Conservation (phyloP, 2,113 vertebrate species). For the Actinemys pallida region DNA sequence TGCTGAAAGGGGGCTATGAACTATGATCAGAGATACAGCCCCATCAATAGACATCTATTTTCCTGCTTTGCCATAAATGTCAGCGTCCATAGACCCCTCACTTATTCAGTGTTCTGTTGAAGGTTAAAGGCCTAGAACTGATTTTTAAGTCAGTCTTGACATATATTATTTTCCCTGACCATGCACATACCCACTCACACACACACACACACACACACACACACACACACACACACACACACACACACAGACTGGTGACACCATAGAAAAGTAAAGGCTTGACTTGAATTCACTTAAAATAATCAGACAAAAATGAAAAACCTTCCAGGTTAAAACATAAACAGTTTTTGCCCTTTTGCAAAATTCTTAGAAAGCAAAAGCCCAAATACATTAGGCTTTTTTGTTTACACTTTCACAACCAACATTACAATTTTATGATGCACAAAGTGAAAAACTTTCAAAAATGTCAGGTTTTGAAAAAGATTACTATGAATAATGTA, state of each 20-base stretch:
- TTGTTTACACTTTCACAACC: conserved; percentile 31
- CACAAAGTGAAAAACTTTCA: conserved; percentile 74
- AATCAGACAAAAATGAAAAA: conserved; percentile 21
- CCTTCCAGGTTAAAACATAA: neutral
- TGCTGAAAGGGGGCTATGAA: conserved; percentile 84
- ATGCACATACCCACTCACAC: neutral
- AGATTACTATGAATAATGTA: conserved; percentile 87
- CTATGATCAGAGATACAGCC: conserved; percentile 85
- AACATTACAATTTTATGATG: conserved; percentile 48
- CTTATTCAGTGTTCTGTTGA: conserved; percentile 81
- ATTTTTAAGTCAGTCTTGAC: conserved; percentile 80
- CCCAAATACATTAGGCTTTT: neutral
- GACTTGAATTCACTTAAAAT: conserved; percentile 26
- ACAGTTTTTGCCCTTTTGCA: neutral
- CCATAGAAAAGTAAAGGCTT: conserved; percentile 18
- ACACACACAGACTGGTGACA: neutral
- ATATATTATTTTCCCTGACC: conserved; percentile 78
- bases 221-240: neutral
- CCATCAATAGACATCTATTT: conserved; percentile 88
- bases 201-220: neutral
- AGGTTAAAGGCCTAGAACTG: conserved; percentile 82
- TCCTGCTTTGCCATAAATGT: conserved; percentile 82
- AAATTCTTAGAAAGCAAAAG: conserved; percentile 46
- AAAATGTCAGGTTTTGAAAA: conserved; percentile 79
- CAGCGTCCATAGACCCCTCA: conserved; percentile 77